A percentile compares a stretch with the other conserved stretches of the same genome.
Evolutionary conservation across 2,113 vertebrate genomes (phyloP).

Genomic region (Chamaea fasciata): DNA sequence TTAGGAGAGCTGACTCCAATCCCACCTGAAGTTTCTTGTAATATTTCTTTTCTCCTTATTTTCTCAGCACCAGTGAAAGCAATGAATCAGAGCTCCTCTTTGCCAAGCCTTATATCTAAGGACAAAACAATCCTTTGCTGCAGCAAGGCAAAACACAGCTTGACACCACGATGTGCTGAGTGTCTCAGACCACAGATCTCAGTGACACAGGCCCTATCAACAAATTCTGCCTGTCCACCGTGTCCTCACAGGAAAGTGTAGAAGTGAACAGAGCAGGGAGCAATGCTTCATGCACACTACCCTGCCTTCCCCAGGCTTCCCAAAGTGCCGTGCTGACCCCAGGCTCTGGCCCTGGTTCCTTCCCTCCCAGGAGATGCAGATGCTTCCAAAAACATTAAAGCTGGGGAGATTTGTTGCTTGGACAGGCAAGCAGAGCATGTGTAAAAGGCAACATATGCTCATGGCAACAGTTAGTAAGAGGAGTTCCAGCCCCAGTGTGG

Average conservation of each 20-base stretch:
- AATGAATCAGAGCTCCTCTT: neutral
- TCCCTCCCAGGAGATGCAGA: neutral
- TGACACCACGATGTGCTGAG: neutral
- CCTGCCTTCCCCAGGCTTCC: neutral
- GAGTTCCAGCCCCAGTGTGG: neutral
- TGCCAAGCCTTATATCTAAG: neutral
- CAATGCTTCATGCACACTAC: neutral
- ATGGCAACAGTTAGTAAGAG: neutral
- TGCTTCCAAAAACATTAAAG: slow-evolving; percentile 10
- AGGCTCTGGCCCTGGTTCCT: neutral
- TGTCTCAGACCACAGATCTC: neutral
- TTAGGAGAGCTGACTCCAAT: neutral
- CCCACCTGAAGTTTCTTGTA: neutral
- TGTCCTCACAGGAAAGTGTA: neutral
- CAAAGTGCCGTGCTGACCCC: neutral
- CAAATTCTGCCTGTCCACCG: neutral
- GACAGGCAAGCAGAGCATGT: neutral
- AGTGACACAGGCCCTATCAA: accelerated
- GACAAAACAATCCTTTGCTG: neutral
- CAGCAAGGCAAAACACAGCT: neutral
- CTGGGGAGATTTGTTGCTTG: neutral
- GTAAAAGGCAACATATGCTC: slow-evolving; percentile 15
- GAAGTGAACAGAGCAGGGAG: neutral
- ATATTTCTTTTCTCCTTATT: neutral
- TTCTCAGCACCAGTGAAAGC: neutral